A percentile compares a stretch with the other conserved stretches of the same genome.
Evolutionary conservation across 2,113 vertebrate genomes (phyloP).

Genomic region (Epinephelus moara): DNA sequence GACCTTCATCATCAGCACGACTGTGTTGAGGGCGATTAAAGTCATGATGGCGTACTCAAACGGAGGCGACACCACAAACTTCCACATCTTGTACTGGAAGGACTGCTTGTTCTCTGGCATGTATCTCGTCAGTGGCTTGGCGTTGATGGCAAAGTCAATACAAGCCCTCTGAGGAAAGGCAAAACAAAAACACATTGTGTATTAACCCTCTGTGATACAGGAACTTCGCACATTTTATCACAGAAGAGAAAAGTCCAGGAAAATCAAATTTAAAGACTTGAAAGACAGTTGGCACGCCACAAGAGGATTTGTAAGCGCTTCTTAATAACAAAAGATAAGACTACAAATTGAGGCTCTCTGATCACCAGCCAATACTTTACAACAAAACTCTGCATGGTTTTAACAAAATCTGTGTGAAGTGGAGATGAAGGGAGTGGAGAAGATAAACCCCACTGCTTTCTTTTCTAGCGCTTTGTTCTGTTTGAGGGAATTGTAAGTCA

Average conservation of each 20-base stretch:
- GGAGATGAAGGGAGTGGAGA: slow-evolving; percentile 15
- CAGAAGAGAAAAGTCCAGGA: background rate
- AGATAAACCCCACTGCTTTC: slow-evolving; percentile 12
- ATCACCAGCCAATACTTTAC: slow-evolving; percentile 31
- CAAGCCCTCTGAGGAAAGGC: slow-evolving; percentile 91
- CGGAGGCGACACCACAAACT: slow-evolving; percentile 96
- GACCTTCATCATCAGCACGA: slow-evolving; percentile 99
- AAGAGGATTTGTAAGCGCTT: slow-evolving; percentile 4
- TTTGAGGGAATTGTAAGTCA: slow-evolving; percentile 19
- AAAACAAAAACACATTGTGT: slow-evolving; percentile 14
- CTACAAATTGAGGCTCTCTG: slow-evolving; percentile 35
- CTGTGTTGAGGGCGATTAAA: slow-evolving; percentile 97
- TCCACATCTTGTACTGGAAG: slow-evolving; percentile 99
- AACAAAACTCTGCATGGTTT: slow-evolving; percentile 31
- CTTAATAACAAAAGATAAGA: slow-evolving; percentile 37
- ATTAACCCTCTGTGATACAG: background rate
- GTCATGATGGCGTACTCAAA: slow-evolving; percentile 99
- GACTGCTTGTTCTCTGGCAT: slow-evolving; percentile 98
- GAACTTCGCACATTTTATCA: slow-evolving; percentile 2
- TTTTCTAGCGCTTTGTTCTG: slow-evolving; percentile 10
- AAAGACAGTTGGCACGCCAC: slow-evolving; percentile 10
- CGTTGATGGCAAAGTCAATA: slow-evolving; percentile 98
- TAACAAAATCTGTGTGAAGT: slow-evolving; percentile 42
- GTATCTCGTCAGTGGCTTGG: slow-evolving; percentile 95
- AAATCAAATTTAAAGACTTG: slow-evolving; percentile 19